phyloP scores from a whole-genome alignment of 1,140 invertebrate species.

The Octopus sinensis region DNA sequence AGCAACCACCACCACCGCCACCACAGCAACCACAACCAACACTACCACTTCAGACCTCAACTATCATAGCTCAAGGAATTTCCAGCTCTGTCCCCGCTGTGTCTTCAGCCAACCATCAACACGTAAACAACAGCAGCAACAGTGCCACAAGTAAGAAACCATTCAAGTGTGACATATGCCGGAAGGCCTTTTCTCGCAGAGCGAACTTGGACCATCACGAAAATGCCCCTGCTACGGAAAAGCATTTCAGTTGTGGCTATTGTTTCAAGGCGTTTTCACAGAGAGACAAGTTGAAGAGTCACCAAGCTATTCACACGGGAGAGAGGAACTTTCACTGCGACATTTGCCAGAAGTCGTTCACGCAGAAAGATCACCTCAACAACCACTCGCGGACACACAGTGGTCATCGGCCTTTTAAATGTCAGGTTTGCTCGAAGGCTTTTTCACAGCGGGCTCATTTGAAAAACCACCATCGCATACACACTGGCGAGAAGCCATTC shows the following conservation, averaged over 20 bases:
- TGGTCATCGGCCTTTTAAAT: slow-evolving; percentile 17
- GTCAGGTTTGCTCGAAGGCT: slow-evolving; percentile 25
- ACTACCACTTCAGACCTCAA: not conserved
- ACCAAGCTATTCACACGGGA: slow-evolving; percentile 15
- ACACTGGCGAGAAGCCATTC: slow-evolving; percentile 38
- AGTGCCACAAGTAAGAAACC: not conserved
- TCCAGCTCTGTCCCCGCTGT: too few species aligned
- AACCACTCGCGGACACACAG: slow-evolving; percentile 13
- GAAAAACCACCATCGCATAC: slow-evolving; percentile 34
- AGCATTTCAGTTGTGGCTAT: not conserved
- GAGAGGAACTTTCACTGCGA: slow-evolving; percentile 18
- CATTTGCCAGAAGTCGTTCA: slow-evolving; percentile 14
- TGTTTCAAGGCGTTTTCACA: not conserved
- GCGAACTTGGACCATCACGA: not conserved
- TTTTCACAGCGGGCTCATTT: slow-evolving; percentile 27
- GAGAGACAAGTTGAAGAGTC: not conserved
- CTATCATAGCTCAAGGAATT: too few species aligned
- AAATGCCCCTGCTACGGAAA: not conserved
- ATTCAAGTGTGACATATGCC: not conserved
- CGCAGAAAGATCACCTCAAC: slow-evolving; percentile 20
- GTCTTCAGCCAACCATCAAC: too few species aligned
- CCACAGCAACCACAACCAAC: not conserved
- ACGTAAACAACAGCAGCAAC: not conserved
- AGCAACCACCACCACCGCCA: not conserved
- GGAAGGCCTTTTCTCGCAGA: not conserved